phyloP scores from a whole-genome alignment of 2,888 invertebrate species.

The Crocallis elinguaria region DNA sequence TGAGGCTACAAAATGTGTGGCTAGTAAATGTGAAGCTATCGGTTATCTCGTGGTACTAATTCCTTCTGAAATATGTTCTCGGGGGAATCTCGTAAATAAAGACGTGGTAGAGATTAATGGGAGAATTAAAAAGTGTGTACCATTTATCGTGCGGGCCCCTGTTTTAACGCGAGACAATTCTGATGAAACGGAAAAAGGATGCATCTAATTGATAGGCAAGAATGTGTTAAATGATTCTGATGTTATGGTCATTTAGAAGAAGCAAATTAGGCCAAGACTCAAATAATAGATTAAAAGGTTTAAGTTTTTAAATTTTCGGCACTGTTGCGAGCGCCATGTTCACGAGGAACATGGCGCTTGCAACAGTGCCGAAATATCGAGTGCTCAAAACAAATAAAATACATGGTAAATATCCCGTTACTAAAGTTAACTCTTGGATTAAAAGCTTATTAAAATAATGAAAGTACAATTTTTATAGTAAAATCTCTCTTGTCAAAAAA shows the following conservation, averaged over 20 bases:
- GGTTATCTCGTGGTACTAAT: slow-evolving; percentile 36
- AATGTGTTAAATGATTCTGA: slow-evolving; percentile 21
- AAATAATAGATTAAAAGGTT: background rate
- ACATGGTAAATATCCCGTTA: no score
- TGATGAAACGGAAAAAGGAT: slow-evolving; percentile 29
- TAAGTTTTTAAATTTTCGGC: no score
- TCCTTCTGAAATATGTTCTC: slow-evolving; percentile 34
- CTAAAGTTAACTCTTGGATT: no score
- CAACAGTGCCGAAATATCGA: no score
- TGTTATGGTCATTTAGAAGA: slow-evolving; percentile 4
- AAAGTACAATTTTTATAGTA: no score
- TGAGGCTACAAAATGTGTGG: slow-evolving; percentile 23
- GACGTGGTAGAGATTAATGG: slow-evolving; percentile 43
- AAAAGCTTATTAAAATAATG: no score
- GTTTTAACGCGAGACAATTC: slow-evolving; percentile 34
- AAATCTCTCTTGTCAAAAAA: no score
- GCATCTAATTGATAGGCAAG: slow-evolving; percentile 27
- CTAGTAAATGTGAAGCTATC: slow-evolving; percentile 33
- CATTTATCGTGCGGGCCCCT: slow-evolving; percentile 37
- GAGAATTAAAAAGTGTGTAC: slow-evolving; percentile 43
- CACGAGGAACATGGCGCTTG: no score
- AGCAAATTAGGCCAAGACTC: background rate
- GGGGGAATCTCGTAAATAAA: slow-evolving; percentile 41
- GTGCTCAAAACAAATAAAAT: no score
- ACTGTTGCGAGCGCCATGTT: no score